These are phyloP conservation scores for Siphonodentalium dalli DNA, from an alignment of 2,888 invertebrate species.

Conservation along the genomic window DNA sequence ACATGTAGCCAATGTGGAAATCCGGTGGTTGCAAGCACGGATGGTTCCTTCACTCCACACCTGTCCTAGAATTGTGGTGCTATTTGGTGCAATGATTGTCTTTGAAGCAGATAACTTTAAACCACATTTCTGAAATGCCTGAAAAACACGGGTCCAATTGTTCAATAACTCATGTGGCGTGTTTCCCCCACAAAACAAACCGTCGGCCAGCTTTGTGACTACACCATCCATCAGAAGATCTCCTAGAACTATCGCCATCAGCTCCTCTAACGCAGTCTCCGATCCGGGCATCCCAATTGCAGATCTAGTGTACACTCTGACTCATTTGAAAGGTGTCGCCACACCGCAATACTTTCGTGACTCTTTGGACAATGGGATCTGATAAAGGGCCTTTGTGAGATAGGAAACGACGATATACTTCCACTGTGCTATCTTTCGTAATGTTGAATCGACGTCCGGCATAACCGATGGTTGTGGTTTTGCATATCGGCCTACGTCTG, in stretches of 20 bases:
- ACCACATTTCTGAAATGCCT: slow-evolving; percentile 4
- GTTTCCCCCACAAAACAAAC: slow-evolving; percentile 33
- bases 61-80: slow-evolving; percentile 23
- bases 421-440: slow-evolving; percentile 25
- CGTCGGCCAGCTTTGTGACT: slow-evolving; percentile 36
- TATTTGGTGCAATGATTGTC: slow-evolving; percentile 12
- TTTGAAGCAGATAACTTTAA: slow-evolving; percentile 19
- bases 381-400: slow-evolving; percentile 33
- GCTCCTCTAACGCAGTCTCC: slow-evolving; percentile 36
- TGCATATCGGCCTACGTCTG: slow-evolving; percentile 19
- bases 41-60: slow-evolving; percentile 25
- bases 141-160: slow-evolving; percentile 22
- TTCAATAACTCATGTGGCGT: slow-evolving; percentile 23
- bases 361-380: slow-evolving; percentile 30
- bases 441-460: slow-evolving; percentile 1
- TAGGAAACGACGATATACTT: slow-evolving; percentile 33
- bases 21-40: slow-evolving; percentile 19
- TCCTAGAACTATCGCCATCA: slow-evolving; percentile 32
- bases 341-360: slow-evolving; percentile 41
- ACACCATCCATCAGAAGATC: slow-evolving; percentile 27
- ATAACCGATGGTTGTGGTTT: slow-evolving; percentile 22
- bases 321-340: slow-evolving; percentile 33
- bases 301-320: slow-evolving; percentile 34
- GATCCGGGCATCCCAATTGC: slow-evolving; percentile 43
- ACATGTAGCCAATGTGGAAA: slow-evolving; percentile 4